A percentile compares a stretch with the other conserved stretches of the same genome.
phyloP scores from a whole-genome alignment of 2,888 invertebrate species.

The Stenolophus ochropezus region DNA sequence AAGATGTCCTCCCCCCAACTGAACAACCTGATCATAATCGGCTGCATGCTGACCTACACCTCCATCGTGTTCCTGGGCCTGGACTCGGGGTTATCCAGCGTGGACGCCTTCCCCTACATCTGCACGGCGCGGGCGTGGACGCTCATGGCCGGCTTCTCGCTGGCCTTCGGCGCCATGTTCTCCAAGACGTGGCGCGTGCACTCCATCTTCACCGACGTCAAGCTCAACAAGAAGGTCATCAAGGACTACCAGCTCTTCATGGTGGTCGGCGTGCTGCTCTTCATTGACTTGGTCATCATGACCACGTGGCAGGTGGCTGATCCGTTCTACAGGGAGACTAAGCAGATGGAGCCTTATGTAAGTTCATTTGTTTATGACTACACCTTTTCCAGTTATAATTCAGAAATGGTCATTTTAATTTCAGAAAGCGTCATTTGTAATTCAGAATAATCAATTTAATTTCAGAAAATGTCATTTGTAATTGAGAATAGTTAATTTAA shows the following conservation, averaged over 20 bases:
- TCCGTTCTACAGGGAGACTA: constrained; percentile 94
- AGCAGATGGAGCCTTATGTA: constrained; percentile 92
- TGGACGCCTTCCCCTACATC: constrained; percentile 94
- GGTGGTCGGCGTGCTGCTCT: constrained; percentile 94
- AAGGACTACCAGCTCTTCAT: constrained; percentile 98
- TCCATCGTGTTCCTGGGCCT: constrained; percentile 97
- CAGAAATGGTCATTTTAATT: too few relatives aligned
- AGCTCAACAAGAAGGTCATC: constrained; percentile 92
- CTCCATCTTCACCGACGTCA: constrained; percentile 98
- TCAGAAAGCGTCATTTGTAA: too few relatives aligned
- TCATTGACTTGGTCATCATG: constrained; percentile 95
- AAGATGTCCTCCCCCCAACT: constrained; percentile 99
- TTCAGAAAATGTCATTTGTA: too few relatives aligned
- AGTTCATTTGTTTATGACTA: too few relatives aligned
- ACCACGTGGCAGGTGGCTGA: constrained; percentile 98
- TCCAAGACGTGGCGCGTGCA: constrained; percentile 99
- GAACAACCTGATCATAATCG: constrained; percentile 98
- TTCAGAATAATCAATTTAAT: too few relatives aligned
- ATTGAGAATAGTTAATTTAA: too few relatives aligned
- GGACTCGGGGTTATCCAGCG: constrained; percentile 93
- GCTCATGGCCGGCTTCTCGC: constrained; percentile 96
- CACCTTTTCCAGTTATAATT: background rate
- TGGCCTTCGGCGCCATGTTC: constrained; percentile 99
- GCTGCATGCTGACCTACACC: constrained; percentile 96
- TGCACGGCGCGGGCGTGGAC: constrained; percentile 98